Evolutionary conservation across 1,140 invertebrate species (phyloP).

Genomic region (Drosophila grimshawi): DNA sequence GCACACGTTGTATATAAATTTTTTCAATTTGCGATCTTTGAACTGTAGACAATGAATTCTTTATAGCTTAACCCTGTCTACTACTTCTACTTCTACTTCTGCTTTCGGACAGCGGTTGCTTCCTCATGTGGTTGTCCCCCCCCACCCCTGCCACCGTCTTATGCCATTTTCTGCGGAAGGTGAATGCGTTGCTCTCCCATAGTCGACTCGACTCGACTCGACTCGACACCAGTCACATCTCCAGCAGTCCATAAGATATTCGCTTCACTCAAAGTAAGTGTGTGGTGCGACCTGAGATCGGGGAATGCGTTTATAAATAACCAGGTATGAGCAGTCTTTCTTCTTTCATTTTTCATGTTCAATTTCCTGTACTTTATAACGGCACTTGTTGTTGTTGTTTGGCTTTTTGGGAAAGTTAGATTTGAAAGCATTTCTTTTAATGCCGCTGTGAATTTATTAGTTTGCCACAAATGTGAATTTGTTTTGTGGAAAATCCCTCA

Average conservation of each 20-base stretch:
- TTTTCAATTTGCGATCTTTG: constrained; percentile 82
- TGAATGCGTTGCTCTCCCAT: constrained; percentile 8
- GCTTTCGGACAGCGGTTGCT: constrained; percentile 17
- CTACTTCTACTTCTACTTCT: constrained; percentile 15
- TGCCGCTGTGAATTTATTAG: constrained; percentile 13
- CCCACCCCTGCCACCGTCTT: not conserved
- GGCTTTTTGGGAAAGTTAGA: constrained; percentile 23
- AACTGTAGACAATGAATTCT: constrained; percentile 78
- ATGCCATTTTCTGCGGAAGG: constrained; percentile 27
- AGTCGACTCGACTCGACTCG: not conserved
- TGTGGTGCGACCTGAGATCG: constrained; percentile 19
- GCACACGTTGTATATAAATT: constrained; percentile 59
- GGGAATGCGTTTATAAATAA: constrained; percentile 49
- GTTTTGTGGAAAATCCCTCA: constrained; percentile 7
- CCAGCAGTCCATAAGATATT: not conserved
- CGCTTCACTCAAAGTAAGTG: not conserved
- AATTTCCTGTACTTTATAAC: constrained; percentile 63
- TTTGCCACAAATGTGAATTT: constrained; percentile 22
- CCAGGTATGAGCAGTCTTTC: constrained; percentile 6
- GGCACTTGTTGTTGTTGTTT: constrained; percentile 26
- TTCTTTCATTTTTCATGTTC: constrained; percentile 40
- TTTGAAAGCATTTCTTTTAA: constrained; percentile 10
- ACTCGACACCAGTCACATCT: constrained; percentile 20
- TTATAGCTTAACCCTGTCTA: constrained; percentile 79
- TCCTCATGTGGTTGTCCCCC: constrained; percentile 22